Evolutionary conservation across 2,888 invertebrate species (phyloP), one percentile per base, ranked within the genome.

Genomic region (Ichneumon xanthorius): DNA sequence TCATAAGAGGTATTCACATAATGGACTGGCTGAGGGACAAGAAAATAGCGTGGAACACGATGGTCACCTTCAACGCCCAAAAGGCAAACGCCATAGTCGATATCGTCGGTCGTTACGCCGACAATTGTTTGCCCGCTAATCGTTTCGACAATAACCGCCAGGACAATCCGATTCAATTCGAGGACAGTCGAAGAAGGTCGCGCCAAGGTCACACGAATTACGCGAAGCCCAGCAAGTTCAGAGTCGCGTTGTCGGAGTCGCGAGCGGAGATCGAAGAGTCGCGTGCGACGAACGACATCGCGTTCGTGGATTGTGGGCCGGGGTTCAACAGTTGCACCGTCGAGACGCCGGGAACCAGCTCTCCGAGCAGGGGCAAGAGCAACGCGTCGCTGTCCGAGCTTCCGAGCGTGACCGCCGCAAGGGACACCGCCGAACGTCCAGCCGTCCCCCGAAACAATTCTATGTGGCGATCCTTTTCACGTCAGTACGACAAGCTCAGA

Each of bases 251-350:
- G 6, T 50, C 50, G 22, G 40, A 33, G 33, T 7, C 4, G 14
- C 58, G 72, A 4, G 89, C 89, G 71, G 67, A 86, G 30, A 89
- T 88, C 40, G 90, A 91, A 40, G 89, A 87, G 9, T 33, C 14
- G 6, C 48, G 89, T 67, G 84, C 75, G 3, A 16, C 84, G 19
- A 88, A 86, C 26, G 92, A 90, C 26, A 92, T 92, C 67, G 86
- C 90, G 4, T 93, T 93, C 61, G 92, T 92, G 1, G 92, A 93
- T 85, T 93, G 92, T 33, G 92, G 92, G 1, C 86, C 91, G 9
- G 83, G 88, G 4, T 86, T 86, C 5, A 85, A 48, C 30, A 30
- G 26, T 65, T 63, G 40, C 19, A 19, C 40, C 48, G 33, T 33
- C 75, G 70, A 76, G 14, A n/a, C 67, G 6, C 11, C 76, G n/a